Evolutionary conservation across 2,797 vertebrate genomes (phyloP).

Genomic region (Etheostoma nigrum): DNA sequence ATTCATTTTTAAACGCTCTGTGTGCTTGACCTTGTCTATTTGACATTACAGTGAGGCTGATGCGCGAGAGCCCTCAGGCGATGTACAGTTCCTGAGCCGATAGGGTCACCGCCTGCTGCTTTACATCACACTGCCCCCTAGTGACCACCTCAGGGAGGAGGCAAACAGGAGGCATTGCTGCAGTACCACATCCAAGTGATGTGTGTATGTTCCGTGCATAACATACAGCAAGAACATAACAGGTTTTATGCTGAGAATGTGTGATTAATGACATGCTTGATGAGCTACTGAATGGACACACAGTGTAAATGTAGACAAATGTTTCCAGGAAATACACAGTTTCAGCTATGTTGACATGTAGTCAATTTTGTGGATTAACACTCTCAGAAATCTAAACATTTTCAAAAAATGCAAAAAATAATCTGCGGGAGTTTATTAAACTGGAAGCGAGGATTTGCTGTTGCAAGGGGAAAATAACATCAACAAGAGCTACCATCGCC

Average conservation of each 20-base stretch:
- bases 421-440: constrained; percentile 13
- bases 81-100: constrained; percentile 40
- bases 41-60: constrained; percentile 74
- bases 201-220: constrained; percentile 30
- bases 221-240: constrained; percentile 9
- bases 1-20: constrained; percentile 80
- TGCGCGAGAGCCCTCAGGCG: constrained; percentile 62
- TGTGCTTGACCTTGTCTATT: constrained; percentile 83
- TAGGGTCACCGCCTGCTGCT: constrained; percentile 48
- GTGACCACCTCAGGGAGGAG: constrained; percentile 57
- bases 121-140: constrained; percentile 83
- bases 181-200: constrained; percentile 35
- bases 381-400: constrained; percentile 6
- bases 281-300: constrained; percentile 3
- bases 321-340: constrained; percentile 2
- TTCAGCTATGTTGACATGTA: constrained; percentile 17
- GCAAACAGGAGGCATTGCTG: constrained; percentile 18
- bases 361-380: constrained; percentile 12
- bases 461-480: constrained; percentile 25
- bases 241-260: constrained; percentile 4
- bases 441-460: constrained; percentile 9
- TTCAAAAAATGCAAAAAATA: constrained; percentile 1
- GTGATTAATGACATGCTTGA: constrained; percentile 21
- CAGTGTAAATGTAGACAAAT: constrained; percentile 29
- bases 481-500: constrained; percentile 12